Conservation (phyloP, 2,888 invertebrate species). For the Timema cristinae region DNA sequence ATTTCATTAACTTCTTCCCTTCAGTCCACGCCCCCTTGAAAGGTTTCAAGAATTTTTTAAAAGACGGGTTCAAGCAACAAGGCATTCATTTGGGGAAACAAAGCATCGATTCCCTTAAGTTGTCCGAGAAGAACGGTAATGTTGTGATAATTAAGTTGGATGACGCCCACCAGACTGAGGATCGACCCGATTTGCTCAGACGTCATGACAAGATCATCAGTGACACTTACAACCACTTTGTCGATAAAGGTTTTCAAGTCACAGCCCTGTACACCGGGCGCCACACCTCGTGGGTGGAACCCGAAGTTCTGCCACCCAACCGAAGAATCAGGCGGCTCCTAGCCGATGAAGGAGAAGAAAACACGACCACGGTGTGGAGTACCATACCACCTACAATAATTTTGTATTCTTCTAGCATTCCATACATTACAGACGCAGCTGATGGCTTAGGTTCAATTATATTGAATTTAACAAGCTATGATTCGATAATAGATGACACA, state of each 20-base stretch:
- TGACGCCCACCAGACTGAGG: conserved; percentile 45
- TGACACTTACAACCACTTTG: conserved; percentile 50
- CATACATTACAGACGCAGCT: neutral
- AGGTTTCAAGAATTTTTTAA: conserved; percentile 52
- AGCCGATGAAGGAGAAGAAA: neutral
- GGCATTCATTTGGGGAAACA: conserved; percentile 19
- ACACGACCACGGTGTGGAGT: conserved; percentile 6
- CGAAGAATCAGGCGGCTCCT: conserved; percentile 23
- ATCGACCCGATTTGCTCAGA: conserved; percentile 52
- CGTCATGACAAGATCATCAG: conserved; percentile 56
- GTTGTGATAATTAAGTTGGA: conserved; percentile 33
- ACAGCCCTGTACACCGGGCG: conserved; percentile 57
- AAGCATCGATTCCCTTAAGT: conserved; percentile 23
- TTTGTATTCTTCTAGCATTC: neutral
- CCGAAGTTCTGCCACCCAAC: conserved; percentile 21
- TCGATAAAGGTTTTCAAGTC: conserved; percentile 47
- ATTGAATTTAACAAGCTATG: neutral
- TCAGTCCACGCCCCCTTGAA: conserved; percentile 58
- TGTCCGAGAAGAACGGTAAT: conserved; percentile 17
- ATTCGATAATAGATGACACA: neutral
- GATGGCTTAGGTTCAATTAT: neutral
- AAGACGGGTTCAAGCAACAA: conserved; percentile 35
- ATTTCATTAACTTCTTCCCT: conserved; percentile 52
- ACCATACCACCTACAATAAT: neutral
- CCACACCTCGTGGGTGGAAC: conserved; percentile 52